A percentile compares a stretch with the other conserved stretches of the same genome.
Conservation (phyloP, 2,888 invertebrate species). For the Apamea epomidion region DNA sequence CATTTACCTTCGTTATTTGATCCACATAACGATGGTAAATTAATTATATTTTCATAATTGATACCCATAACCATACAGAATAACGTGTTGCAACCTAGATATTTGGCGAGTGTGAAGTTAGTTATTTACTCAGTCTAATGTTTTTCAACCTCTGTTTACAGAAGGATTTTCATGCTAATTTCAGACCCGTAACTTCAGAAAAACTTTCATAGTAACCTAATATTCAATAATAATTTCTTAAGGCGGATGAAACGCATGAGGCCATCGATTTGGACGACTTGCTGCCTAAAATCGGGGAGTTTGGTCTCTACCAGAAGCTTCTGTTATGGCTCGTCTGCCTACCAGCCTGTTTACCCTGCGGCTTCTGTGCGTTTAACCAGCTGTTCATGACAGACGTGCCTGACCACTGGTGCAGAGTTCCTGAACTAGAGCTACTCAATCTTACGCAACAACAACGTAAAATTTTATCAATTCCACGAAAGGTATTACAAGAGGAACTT, state of each 20-base stretch:
- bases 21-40: neutral
- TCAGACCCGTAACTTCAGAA: conserved; percentile 12
- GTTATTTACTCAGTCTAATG: neutral
- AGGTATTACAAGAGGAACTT: conserved; percentile 75
- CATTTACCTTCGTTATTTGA: conserved; percentile 3
- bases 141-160: neutral
- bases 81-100: neutral
- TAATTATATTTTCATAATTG: conserved; percentile 2
- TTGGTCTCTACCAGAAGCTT: conserved; percentile 96
- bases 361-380: conserved; percentile 98
- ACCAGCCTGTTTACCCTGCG: conserved; percentile 97
- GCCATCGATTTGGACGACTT: conserved; percentile 96
- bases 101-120: neutral
- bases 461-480: conserved; percentile 92
- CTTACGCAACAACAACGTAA: conserved; percentile 91
- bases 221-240: conserved; percentile 30
- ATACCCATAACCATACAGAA: neutral
- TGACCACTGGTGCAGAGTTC: conserved; percentile 95
- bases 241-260: conserved; percentile 65
- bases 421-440: conserved; percentile 90
- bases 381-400: conserved; percentile 97
- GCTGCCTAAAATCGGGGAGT: conserved; percentile 96
- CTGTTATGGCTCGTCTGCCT: conserved; percentile 96
- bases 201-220: conserved; percentile 25
- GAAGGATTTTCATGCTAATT: conserved; percentile 17